Percentiles rank a stretch among this genome's conserved stretches.
Conservation (phyloP, 2,797 vertebrate genomes). For the Uromys caudimaculatus region DNA sequence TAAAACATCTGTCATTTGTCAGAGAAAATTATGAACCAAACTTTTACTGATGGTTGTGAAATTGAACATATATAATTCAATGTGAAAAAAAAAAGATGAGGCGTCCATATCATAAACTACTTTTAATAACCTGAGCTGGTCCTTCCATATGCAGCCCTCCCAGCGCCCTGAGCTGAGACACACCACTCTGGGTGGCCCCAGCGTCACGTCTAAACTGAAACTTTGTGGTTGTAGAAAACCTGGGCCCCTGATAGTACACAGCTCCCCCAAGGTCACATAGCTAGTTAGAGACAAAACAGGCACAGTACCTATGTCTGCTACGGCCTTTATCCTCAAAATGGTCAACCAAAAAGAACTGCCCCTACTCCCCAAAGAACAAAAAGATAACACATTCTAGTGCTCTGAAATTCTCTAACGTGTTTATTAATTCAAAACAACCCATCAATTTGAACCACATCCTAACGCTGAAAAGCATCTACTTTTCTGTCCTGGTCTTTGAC, state of each 20-base stretch:
- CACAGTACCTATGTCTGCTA: not conserved
- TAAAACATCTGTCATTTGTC: not conserved
- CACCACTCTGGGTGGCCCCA: not conserved
- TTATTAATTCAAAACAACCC: slow-evolving; percentile 45
- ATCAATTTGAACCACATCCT: not conserved
- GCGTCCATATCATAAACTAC: not conserved
- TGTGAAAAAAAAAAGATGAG: not conserved
- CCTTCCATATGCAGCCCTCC: not conserved
- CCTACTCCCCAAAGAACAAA: not conserved
- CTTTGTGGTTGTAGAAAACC: not conserved
- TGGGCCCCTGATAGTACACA: slow-evolving; percentile 30
- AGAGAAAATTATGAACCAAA: slow-evolving; percentile 22
- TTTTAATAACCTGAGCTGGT: not conserved
- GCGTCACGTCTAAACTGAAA: not conserved
- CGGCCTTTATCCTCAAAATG: not conserved
- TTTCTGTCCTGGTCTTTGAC: not conserved
- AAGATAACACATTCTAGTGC: not conserved
- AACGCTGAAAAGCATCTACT: slow-evolving; percentile 23
- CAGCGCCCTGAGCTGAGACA: not conserved
- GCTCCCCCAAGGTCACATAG: not conserved
- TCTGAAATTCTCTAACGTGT: slow-evolving; percentile 14
- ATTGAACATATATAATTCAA: slow-evolving; percentile 21
- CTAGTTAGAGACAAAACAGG: slow-evolving; percentile 20
- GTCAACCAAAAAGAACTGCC: not conserved
- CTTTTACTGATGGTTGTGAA: slow-evolving; percentile 19